phyloP scores from a whole-genome alignment of 1,140 invertebrate genomes.

The Lucilia sericata region DNA sequence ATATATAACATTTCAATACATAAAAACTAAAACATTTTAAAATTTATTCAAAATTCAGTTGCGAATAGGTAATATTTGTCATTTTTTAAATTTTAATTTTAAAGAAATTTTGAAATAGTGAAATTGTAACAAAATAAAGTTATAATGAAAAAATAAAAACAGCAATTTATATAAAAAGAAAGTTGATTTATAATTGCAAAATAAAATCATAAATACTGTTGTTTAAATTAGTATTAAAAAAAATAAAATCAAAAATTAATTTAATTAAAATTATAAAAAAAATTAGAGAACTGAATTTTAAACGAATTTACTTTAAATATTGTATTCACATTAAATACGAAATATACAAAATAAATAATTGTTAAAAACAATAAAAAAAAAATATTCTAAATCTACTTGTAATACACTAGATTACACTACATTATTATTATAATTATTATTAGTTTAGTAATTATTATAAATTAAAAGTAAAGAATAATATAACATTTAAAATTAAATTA shows the following conservation, averaged over 20 bases:
- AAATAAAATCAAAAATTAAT: neutral
- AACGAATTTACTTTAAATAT: conserved; percentile 68
- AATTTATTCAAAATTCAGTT: too few relatives aligned
- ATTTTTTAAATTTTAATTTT: too few relatives aligned
- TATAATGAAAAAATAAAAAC: neutral
- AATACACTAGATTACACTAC: neutral
- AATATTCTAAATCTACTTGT: conserved; percentile 1
- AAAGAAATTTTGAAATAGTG: too few relatives aligned
- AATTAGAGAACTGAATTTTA: conserved; percentile 62
- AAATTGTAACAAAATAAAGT: neutral
- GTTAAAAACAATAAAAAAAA: neutral
- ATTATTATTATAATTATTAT: neutral
- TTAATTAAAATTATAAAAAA: too few relatives aligned
- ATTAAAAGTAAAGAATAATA: too few relatives aligned
- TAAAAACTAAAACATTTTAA: too few relatives aligned
- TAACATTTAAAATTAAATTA: too few relatives aligned
- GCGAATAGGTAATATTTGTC: too few relatives aligned
- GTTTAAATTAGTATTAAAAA: too few relatives aligned
- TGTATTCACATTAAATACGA: conserved; percentile 60
- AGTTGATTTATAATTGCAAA: too few relatives aligned
- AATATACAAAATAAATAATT: conserved; percentile 42
- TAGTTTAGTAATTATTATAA: neutral
- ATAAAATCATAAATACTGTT: too few relatives aligned
- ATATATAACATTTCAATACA: too few relatives aligned
- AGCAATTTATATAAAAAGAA: neutral